Evolutionary conservation across 2,113 vertebrate species (phyloP).

Genomic region (Labrus mixtus): DNA sequence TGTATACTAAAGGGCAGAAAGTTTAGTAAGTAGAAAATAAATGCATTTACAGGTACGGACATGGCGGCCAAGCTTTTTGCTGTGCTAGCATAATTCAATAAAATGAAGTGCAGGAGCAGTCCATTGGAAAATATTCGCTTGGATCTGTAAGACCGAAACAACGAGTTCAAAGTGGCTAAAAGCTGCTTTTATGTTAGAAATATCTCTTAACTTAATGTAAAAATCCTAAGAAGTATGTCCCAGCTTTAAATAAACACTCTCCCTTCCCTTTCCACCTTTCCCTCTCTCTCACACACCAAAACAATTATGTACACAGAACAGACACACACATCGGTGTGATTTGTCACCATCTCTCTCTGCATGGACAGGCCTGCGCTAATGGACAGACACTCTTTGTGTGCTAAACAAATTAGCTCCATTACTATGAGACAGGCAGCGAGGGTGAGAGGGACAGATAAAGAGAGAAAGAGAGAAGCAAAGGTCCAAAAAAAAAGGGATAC

Average conservation of each 20-base stretch:
- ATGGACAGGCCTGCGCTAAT: conserved; percentile 77
- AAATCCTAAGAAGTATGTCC: not conserved
- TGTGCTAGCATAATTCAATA: conserved; percentile 39
- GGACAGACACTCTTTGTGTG: conserved; percentile 81
- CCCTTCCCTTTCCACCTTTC: not conserved
- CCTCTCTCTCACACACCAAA: conserved; percentile 13
- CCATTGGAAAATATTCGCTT: conserved; percentile 3
- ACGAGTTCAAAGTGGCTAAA: not conserved
- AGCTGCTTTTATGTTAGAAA: not conserved
- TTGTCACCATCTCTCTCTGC: conserved; percentile 82
- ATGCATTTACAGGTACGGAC: conserved; percentile 23
- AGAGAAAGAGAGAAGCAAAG: conserved; percentile 42
- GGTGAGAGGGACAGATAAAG: conserved; percentile 62
- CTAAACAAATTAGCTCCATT: conserved; percentile 88
- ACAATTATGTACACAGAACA: conserved; percentile 49
- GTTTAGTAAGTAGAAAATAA: conserved; percentile 18
- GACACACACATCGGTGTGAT: conserved; percentile 68
- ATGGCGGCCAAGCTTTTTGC: conserved; percentile 20
- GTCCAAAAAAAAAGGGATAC: conserved; percentile 28
- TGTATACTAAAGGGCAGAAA: conserved; percentile 10
- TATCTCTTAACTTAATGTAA: not conserved
- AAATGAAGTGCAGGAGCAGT: conserved; percentile 31
- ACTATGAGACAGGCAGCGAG: conserved; percentile 72
- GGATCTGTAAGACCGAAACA: not conserved
- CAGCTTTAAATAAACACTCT: conserved; percentile 5